A percentile compares a stretch with the other conserved stretches of the same genome.
phyloP scores from a whole-genome alignment of 2,797 vertebrate genomes.

The Anabas testudineus region DNA sequence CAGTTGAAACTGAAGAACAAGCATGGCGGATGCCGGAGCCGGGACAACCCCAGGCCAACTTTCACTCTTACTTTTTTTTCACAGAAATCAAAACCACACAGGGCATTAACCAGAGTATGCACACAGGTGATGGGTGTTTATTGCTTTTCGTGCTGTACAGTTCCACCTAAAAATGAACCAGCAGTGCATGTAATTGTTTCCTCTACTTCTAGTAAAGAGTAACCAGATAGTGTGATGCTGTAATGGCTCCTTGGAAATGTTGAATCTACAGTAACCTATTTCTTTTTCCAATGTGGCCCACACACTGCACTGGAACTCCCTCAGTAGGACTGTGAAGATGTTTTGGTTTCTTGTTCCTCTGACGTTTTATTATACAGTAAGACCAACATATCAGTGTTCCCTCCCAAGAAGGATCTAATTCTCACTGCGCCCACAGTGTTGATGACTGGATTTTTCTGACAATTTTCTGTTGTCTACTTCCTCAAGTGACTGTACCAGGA shows the following conservation, averaged over 20 bases:
- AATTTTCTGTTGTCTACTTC: no score
- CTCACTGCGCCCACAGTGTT: background rate
- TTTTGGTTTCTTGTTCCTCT: background rate
- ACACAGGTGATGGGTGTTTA: no score
- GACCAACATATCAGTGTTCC: background rate
- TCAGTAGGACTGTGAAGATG: no score
- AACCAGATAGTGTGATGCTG: background rate
- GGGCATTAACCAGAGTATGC: background rate
- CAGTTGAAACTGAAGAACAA: background rate
- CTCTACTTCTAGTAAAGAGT: background rate
- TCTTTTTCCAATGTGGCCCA: background rate
- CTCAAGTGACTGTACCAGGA: no score
- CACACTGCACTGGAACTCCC: no score
- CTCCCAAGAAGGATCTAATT: background rate
- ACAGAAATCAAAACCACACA: background rate
- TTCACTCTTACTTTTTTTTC: background rate
- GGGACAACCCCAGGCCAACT: constrained; percentile 18
- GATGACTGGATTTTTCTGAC: background rate
- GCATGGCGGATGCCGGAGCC: rapidly evolving
- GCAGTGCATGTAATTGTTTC: no score
- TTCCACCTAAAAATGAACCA: no score
- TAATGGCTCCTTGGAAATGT: background rate
- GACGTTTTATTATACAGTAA: constrained; percentile 1
- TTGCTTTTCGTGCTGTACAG: no score
- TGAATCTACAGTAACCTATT: background rate